Percentiles rank a stretch among this genome's conserved stretches.
These are phyloP conservation scores for Paedocypris sp. DNA, from an alignment of 2,113 vertebrate species.

Conservation along the genomic window DNA sequence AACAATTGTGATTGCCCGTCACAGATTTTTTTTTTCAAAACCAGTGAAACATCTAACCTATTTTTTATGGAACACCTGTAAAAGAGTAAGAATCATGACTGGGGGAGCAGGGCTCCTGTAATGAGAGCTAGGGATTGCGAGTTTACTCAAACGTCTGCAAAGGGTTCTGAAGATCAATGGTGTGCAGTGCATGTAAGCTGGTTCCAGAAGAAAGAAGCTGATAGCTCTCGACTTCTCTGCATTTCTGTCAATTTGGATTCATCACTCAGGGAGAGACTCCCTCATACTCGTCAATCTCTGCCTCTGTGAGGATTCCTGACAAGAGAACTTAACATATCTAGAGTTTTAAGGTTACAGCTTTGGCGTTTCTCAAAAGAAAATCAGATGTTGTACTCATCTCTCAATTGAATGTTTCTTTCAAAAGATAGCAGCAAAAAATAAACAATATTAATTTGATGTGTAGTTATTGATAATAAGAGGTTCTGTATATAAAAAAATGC, in stretches of 20 bases:
- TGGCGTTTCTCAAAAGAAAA: neutral
- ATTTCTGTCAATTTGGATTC: neutral
- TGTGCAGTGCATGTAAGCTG: neutral
- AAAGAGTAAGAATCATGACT: constrained; percentile 16
- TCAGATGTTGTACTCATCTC: neutral
- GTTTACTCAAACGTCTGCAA: neutral
- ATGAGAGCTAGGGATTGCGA: neutral
- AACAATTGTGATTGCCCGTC: constrained; percentile 5
- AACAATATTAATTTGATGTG: too few species aligned
- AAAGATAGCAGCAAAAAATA: neutral
- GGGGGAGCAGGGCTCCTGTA: neutral
- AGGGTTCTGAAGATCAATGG: neutral
- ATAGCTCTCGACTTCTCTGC: neutral
- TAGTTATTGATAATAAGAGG: too few species aligned
- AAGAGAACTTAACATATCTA: neutral
- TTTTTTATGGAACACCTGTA: constrained; percentile 32
- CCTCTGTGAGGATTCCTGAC: neutral
- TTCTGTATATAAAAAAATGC: too few species aligned
- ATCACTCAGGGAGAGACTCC: neutral
- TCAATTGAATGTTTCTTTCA: too few species aligned
- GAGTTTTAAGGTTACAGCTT: neutral
- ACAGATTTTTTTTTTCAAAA: constrained; percentile 22
- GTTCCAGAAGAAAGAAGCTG: neutral
- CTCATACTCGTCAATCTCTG: neutral
- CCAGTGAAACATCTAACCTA: constrained; percentile 25